Evolutionary conservation across 2,888 invertebrate species (phyloP), one percentile per base, ranked within the genome.

Genomic region (Leucophenga montana): DNA sequence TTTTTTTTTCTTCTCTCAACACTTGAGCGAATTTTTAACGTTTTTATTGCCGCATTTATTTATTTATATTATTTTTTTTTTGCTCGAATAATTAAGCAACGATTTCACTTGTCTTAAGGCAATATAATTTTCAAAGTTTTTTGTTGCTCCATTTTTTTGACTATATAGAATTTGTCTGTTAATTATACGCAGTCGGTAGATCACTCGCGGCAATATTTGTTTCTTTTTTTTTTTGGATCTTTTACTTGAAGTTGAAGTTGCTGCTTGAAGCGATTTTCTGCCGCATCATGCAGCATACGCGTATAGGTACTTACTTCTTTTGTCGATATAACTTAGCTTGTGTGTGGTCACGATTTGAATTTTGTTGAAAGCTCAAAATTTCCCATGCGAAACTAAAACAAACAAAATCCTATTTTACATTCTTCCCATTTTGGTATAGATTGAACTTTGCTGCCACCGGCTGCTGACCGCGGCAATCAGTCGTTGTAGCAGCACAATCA

Each of bases 381-480:
- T 71, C 54, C 72, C 72, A 72, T 54, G 46, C 57, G 50, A 72
- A 73, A 68, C 73, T 72, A 73, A 62, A 65, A 68, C 54, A 72
- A 73, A 72, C 73, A 50, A 27, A 8, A 11, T 22, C 54, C 78
- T 16, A 78, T 78, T n/a, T 70, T 67, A 4, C 76, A 13, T 9
- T 16, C 1, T 18, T 0, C 39, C 0, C 18, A 39, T 77, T 77
- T 16, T 74, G n/a, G n/a, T n/a, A n/a, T n/a, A n/a, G n/a, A 84
- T 83, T 83, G 84, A 80, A 79, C 80, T 83, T 77, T 83, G 77
- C 69, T 77, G 83, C 77, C 76, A 79, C 75, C 71, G 81, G 78
- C 69, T 46, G 46, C 16, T 16, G 62, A 66, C 61, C 54, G 22
- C 16, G 61, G 69, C 59, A 61, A 57, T 59, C 64, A 72, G 61